These are phyloP conservation scores for Gracilinanus agilis DNA, from an alignment of 2,113 vertebrate species.

Conservation along the genomic window DNA sequence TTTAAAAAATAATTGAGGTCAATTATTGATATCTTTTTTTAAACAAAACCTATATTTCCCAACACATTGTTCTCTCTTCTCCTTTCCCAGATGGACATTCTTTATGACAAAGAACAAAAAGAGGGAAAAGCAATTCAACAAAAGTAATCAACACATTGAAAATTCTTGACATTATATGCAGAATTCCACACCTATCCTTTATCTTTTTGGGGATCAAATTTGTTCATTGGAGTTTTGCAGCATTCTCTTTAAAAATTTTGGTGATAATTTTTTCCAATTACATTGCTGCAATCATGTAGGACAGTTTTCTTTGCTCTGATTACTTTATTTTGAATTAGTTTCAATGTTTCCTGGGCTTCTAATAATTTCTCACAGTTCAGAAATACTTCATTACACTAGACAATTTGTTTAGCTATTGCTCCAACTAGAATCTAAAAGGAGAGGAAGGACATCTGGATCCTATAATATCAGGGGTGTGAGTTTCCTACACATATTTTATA, in stretches of 20 bases:
- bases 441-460: neutral
- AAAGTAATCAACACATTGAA: neutral
- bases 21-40: neutral
- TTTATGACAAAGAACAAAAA: neutral
- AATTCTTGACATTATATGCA: neutral
- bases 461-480: neutral
- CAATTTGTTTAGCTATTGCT: neutral
- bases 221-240: neutral
- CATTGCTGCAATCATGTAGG: neutral
- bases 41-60: neutral
- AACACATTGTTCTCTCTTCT: neutral
- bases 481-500: neutral
- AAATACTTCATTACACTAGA: neutral
- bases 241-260: too few species aligned
- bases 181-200: neutral
- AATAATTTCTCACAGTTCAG: neutral
- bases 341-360: neutral
- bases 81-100: neutral
- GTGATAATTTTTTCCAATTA: neutral
- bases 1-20: too few species aligned
- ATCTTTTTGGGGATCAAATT: neutral
- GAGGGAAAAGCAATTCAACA: neutral
- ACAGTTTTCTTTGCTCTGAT: neutral
- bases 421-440: neutral
- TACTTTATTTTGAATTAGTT: neutral